These are phyloP conservation scores for Furcifer pardalis DNA, from an alignment of 2,797 vertebrate species.

Conservation along the genomic window DNA sequence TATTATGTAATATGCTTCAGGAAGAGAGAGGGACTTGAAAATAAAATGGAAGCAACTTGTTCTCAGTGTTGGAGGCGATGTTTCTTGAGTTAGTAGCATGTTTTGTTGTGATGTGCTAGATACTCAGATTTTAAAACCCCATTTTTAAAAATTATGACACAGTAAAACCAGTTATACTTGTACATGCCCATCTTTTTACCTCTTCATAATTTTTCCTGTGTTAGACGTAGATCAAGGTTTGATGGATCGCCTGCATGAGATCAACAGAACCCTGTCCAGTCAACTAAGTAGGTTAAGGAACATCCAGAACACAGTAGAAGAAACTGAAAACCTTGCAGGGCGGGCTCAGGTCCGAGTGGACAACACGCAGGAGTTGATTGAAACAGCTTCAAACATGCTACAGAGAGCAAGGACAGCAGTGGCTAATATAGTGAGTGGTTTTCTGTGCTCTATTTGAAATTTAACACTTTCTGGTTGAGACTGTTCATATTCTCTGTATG, in stretches of 20 bases:
- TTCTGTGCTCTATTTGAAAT: neutral
- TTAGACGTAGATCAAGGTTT: conserved; percentile 90
- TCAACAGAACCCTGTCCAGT: conserved; percentile 87
- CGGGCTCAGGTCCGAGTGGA: conserved; percentile 83
- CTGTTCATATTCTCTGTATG: neutral
- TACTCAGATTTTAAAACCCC: neutral
- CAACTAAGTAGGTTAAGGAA: conserved; percentile 92
- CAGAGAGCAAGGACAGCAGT: conserved; percentile 89
- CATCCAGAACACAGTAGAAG: conserved; percentile 86
- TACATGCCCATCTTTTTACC: neutral
- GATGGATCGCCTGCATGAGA: conserved; percentile 86
- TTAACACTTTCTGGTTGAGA: neutral
- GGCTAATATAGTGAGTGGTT: conserved; percentile 86
- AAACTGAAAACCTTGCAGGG: conserved; percentile 85
- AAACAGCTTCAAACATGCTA: conserved; percentile 86
- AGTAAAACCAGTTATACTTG: conserved; percentile 6
- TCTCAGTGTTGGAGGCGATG: neutral
- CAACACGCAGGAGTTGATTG: conserved; percentile 85
- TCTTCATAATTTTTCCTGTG: accelerated
- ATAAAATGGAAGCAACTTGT: neutral
- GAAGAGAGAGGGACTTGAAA: neutral
- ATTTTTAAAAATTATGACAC: no score
- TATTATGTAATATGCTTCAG: neutral
- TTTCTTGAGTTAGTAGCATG: neutral
- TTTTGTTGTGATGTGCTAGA: no score